phyloP scores from a whole-genome alignment of 2,113 vertebrate species.

The Dasyprocta punctata region DNA sequence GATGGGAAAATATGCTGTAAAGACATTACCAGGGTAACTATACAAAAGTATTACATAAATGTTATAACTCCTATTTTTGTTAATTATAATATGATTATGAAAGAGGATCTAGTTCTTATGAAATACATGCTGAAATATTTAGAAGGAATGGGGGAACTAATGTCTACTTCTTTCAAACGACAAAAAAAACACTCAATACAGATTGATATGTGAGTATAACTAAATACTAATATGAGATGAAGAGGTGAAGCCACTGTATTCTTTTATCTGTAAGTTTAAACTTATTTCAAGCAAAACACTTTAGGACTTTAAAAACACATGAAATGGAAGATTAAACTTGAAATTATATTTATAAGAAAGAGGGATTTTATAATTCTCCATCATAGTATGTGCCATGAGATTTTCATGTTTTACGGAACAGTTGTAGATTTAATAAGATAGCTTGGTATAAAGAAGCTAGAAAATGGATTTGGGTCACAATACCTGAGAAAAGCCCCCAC shows the following conservation, averaged over 20 bases:
- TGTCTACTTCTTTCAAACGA: not conserved
- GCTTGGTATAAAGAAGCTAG: not conserved
- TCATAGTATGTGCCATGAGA: not conserved
- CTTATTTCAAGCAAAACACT: conserved; percentile 25
- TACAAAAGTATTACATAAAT: not conserved
- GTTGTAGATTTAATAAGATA: not conserved
- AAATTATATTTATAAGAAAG: not conserved
- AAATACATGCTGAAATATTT: conserved; percentile 15
- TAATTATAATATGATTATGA: not conserved
- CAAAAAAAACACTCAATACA: not conserved
- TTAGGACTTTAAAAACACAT: not conserved
- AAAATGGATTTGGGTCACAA: not conserved
- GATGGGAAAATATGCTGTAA: not conserved
- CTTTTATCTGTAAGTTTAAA: not conserved
- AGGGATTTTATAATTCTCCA: not conserved
- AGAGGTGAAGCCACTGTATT: not conserved
- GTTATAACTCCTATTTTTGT: conserved; percentile 19
- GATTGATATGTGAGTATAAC: not conserved
- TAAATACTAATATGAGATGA: not conserved
- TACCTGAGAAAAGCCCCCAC: not conserved
- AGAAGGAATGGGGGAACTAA: not conserved
- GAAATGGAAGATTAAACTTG: not conserved
- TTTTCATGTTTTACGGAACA: not conserved
- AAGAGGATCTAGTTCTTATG: conserved; percentile 4
- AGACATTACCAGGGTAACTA: not conserved